phyloP scores from a whole-genome alignment of 1,140 invertebrate genomes.

The Drosophila erecta region DNA sequence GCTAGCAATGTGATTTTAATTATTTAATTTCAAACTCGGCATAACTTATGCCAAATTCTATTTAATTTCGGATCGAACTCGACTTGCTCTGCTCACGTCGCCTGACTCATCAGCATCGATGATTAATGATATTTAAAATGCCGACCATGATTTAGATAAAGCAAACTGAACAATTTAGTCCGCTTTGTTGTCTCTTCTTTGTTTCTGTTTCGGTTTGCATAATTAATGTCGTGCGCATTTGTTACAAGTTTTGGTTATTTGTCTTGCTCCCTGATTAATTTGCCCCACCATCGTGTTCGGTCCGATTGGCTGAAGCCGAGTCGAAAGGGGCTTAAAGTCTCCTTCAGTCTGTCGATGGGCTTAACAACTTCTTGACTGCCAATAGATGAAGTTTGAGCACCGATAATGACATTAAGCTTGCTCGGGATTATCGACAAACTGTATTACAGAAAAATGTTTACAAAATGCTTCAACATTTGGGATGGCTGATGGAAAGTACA shows the following conservation, averaged over 20 bases:
- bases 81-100: not conserved
- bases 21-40: slow-evolving; percentile 69
- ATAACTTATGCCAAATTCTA: slow-evolving; percentile 73
- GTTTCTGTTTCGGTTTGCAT: slow-evolving; percentile 51
- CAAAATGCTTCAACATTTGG: not conserved
- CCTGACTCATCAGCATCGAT: slow-evolving; percentile 58
- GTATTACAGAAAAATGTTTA: not conserved
- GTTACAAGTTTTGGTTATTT: slow-evolving; percentile 49
- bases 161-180: slow-evolving; percentile 66
- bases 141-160: slow-evolving; percentile 48
- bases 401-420: slow-evolving; percentile 31
- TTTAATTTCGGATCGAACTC: slow-evolving; percentile 21
- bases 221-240: slow-evolving; percentile 74
- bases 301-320: slow-evolving; percentile 27
- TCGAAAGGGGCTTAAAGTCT: slow-evolving; percentile 32
- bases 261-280: slow-evolving; percentile 44
- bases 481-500: too few relatives aligned
- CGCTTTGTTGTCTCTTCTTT: slow-evolving; percentile 19
- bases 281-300: slow-evolving; percentile 15
- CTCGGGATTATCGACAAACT: slow-evolving; percentile 21
- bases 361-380: slow-evolving; percentile 34
- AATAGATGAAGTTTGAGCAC: slow-evolving; percentile 32
- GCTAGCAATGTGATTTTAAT: slow-evolving; percentile 68
- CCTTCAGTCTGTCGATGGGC: slow-evolving; percentile 21
- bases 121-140: slow-evolving; percentile 78